Evolutionary conservation across 2,797 vertebrate genomes (phyloP), one percentile per base, ranked within the genome.

Genomic region (Acanthornis magna): DNA sequence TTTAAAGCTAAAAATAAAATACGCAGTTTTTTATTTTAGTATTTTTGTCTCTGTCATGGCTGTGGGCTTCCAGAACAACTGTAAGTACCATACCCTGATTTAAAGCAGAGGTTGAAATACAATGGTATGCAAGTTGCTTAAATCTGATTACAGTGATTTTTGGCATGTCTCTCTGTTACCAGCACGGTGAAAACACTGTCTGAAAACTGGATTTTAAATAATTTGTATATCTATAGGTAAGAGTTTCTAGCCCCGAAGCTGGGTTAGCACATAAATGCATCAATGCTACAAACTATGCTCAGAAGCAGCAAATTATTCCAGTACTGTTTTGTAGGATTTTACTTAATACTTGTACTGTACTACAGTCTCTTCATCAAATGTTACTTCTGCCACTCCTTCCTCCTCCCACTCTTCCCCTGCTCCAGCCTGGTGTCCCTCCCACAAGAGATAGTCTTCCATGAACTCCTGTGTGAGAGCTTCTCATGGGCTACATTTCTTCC

Each of bases 1-100:
- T 92, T 81, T 63, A 92, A 93, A 90, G 81, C 55, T 73, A 89
- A 88, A 90, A 95, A 96, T 93, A 96, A 96, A 96, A 88, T 53
- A 27, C 0, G 7, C 7, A 4, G 2, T 4, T 57, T 94, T 93
- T 91, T 65, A 86, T 87, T 90, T 75, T 85, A 68, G 8, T 67
- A 27, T 13, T 53, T 90, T 66, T 85, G 40, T 74, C 30, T 77
- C 53, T 65, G 34, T 77, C 19, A 34, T 26, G 32, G 36, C 40
- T 88, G 23, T n/a, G 54, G 43, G 23, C 30, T 87, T 95, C 30
- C 53, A 65, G 58, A 80, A 34, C 16, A 57, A 13, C 15, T 74
- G 8, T 48, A 54, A 91, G 58, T 36, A 48, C 25, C 32, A 47
- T 62, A 34, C 10, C 6, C 38, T 91, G 50, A 34, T 54, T 58